Evolutionary conservation across 2,113 vertebrate genomes (phyloP).

Genomic region (Cochlearius cochlearius): DNA sequence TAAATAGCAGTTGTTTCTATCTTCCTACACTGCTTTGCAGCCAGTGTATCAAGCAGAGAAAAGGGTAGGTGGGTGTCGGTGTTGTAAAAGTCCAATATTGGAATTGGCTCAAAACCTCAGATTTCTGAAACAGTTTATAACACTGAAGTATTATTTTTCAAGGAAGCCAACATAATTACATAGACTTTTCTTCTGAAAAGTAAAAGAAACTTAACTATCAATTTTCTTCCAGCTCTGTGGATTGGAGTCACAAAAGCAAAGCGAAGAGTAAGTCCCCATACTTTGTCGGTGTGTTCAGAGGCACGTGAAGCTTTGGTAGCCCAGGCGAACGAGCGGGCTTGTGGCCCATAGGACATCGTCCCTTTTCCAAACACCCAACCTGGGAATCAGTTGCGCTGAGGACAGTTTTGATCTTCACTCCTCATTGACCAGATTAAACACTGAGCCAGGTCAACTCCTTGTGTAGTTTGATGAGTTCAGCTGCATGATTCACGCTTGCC

Average conservation of each 20-base stretch:
- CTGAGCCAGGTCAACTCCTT: fast-evolving
- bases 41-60: neutral
- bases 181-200: neutral
- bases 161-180: neutral
- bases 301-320: neutral
- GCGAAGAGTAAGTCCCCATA: neutral
- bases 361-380: neutral
- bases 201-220: neutral
- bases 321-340: neutral
- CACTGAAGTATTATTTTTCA: neutral
- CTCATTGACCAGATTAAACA: neutral
- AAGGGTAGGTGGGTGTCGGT: neutral
- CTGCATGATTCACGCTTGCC: neutral
- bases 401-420: neutral
- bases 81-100: neutral
- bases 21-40: constrained; percentile 11
- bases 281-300: neutral
- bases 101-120: constrained; percentile 2
- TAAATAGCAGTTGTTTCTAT: constrained; percentile 43
- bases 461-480: neutral
- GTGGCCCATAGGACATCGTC: neutral
- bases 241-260: neutral
- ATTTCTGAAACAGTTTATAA: neutral
- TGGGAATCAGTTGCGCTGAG: neutral
- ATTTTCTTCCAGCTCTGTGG: neutral